Conservation (phyloP, 2,888 invertebrate genomes). For the Microplitis manilae region DNA sequence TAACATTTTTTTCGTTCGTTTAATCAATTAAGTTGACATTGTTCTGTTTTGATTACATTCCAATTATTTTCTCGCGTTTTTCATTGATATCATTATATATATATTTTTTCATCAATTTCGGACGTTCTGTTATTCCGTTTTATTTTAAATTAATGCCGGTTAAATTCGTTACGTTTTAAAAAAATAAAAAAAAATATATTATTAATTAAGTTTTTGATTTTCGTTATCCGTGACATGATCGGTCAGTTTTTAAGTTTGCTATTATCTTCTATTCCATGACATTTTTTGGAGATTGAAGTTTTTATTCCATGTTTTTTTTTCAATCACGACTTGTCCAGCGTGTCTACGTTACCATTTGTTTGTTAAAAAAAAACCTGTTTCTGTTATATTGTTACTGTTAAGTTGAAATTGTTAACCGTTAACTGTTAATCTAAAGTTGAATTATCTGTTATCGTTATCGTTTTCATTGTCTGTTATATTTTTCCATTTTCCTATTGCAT, state of each 20-base stretch:
- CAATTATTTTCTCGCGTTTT: background rate
- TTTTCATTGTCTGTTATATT: background rate
- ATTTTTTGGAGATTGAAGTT: background rate
- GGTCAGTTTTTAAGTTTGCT: background rate
- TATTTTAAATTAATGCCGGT: conserved; percentile 31
- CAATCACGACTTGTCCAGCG: background rate
- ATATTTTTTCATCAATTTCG: conserved; percentile 1
- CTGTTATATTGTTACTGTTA: background rate
- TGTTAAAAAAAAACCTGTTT: conserved; percentile 11
- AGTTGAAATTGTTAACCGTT: background rate
- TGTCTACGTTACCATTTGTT: background rate
- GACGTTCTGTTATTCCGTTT: conserved; percentile 41
- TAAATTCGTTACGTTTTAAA: conserved; percentile 26
- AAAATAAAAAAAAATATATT: background rate
- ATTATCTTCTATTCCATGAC: background rate
- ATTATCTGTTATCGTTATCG: conserved; percentile 3
- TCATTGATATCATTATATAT: too few species aligned
- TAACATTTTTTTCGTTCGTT: conserved; percentile 39
- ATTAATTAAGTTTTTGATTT: conserved; percentile 12
- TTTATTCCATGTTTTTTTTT: background rate
- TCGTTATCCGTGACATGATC: background rate
- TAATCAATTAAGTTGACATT: conserved; percentile 27
- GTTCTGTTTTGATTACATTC: conserved; percentile 18
- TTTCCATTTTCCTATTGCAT: background rate
- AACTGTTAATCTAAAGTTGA: background rate